phyloP scores from a whole-genome alignment of 2,888 invertebrate genomes.

The Ctena decussata region DNA sequence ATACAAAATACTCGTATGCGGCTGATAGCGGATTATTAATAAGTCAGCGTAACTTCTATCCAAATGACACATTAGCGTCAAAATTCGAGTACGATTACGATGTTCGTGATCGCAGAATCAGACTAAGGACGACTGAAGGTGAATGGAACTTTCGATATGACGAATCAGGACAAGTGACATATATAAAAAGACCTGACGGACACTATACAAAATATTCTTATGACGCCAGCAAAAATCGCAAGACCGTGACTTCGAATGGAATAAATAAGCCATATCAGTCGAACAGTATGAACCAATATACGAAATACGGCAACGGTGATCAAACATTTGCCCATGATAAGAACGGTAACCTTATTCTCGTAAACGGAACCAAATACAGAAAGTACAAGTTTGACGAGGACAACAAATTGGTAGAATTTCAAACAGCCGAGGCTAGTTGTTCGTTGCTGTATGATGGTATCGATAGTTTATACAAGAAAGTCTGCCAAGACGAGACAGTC shows the following conservation, averaged over 20 bases:
- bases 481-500: not conserved
- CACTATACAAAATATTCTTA: conserved; percentile 19
- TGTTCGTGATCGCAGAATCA: conserved; percentile 2
- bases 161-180: conserved; percentile 35
- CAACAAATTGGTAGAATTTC: conserved; percentile 11
- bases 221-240: conserved; percentile 28
- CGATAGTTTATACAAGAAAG: conserved; percentile 9
- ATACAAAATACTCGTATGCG: conserved; percentile 11
- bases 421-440: not conserved
- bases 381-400: conserved; percentile 27
- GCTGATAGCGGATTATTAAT: conserved; percentile 1
- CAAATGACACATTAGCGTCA: conserved; percentile 35
- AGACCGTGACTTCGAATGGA: conserved; percentile 3
- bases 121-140: conserved; percentile 27
- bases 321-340: conserved; percentile 17
- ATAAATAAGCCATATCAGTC: not conserved
- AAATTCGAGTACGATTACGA: conserved; percentile 41
- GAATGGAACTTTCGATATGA: conserved; percentile 45
- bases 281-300: conserved; percentile 30
- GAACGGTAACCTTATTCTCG: conserved; percentile 25
- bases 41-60: conserved; percentile 22
- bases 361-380: not conserved
- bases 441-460: conserved; percentile 27
- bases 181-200: conserved; percentile 24
- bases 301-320: not conserved